A percentile compares a stretch with the other conserved stretches of the same genome.
phyloP scores from a whole-genome alignment of 2,888 invertebrate species.

The Graphium colonna region DNA sequence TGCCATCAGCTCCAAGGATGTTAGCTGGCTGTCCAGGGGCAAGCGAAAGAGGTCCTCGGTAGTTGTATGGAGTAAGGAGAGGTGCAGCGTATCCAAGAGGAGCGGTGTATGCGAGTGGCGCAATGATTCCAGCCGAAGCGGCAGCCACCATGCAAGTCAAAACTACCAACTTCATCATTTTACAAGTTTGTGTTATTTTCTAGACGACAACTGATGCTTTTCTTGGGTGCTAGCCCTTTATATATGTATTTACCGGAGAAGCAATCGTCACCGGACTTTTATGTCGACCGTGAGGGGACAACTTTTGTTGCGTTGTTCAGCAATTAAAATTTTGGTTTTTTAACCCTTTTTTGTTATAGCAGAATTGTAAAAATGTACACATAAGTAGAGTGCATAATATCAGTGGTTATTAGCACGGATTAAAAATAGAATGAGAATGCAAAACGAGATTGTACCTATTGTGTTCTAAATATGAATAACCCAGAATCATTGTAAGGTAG shows the following conservation, averaged over 20 bases:
- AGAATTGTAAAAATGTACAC: no score
- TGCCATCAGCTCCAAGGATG: constrained; percentile 63
- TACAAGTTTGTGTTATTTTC: constrained; percentile 65
- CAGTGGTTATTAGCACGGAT: no score
- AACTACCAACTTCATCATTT: constrained; percentile 79
- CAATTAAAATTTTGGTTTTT: not conserved
- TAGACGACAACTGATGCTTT: constrained; percentile 58
- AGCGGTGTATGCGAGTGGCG: constrained; percentile 33
- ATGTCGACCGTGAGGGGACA: constrained; percentile 54
- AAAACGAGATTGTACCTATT: no score
- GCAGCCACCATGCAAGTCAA: constrained; percentile 82
- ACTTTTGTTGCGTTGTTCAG: constrained; percentile 53
- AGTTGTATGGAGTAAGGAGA: constrained; percentile 36
- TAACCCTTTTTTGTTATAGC: no score
- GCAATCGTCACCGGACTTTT: constrained; percentile 52
- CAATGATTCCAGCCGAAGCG: constrained; percentile 65
- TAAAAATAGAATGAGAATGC: no score
- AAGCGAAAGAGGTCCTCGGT: no score
- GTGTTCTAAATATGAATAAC: no score
- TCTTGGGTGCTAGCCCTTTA: constrained; percentile 3
- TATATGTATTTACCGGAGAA: constrained; percentile 35
- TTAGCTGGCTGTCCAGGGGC: no score
- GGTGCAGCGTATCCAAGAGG: constrained; percentile 34
- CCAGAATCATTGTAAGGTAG: no score
- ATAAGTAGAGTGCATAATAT: no score